A percentile compares a stretch with the other conserved stretches of the same genome.
phyloP scores from a whole-genome alignment of 2,888 invertebrate genomes.

The Mythimna loreyi region DNA sequence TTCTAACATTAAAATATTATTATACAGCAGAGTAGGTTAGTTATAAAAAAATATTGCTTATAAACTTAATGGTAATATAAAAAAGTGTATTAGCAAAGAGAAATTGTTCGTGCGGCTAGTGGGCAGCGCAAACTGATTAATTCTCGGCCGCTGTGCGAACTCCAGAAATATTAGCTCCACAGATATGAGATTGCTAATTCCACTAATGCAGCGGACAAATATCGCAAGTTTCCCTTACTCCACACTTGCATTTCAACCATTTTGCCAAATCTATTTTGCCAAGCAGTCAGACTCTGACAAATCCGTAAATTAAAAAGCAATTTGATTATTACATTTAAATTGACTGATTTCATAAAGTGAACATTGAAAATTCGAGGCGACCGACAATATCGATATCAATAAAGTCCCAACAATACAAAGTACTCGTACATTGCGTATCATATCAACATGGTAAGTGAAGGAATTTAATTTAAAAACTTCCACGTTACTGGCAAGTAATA shows the following conservation, averaged over 20 bases:
- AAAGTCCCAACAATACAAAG: constrained; percentile 21
- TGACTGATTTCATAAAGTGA: constrained; percentile 15
- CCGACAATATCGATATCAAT: constrained; percentile 65
- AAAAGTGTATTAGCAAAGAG: constrained; percentile 63
- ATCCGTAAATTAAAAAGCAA: constrained; percentile 56
- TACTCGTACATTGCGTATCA: constrained; percentile 23
- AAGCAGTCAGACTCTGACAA: constrained; percentile 55
- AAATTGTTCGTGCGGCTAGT: constrained; percentile 72
- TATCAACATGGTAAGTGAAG: constrained; percentile 35
- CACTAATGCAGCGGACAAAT: constrained; percentile 89
- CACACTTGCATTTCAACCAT: constrained; percentile 76
- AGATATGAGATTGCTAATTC: constrained; percentile 89
- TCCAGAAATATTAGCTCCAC: constrained; percentile 87
- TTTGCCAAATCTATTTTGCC: constrained; percentile 69
- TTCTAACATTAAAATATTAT: constrained; percentile 36
- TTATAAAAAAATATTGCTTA: constrained; percentile 51
- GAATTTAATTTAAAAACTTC: constrained; percentile 62
- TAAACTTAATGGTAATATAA: constrained; percentile 46
- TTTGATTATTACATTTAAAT: constrained; percentile 35
- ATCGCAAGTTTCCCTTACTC: constrained; percentile 79
- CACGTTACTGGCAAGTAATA: constrained; percentile 37
- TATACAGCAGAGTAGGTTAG: constrained; percentile 25
- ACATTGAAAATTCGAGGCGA: constrained; percentile 22
- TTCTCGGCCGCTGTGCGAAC: constrained; percentile 82
- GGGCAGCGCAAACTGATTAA: constrained; percentile 85